Percentiles rank a stretch among this genome's conserved stretches.
Evolutionary conservation across 2,888 invertebrate species (phyloP).

Genomic region (Taphrorychus bicolor): DNA sequence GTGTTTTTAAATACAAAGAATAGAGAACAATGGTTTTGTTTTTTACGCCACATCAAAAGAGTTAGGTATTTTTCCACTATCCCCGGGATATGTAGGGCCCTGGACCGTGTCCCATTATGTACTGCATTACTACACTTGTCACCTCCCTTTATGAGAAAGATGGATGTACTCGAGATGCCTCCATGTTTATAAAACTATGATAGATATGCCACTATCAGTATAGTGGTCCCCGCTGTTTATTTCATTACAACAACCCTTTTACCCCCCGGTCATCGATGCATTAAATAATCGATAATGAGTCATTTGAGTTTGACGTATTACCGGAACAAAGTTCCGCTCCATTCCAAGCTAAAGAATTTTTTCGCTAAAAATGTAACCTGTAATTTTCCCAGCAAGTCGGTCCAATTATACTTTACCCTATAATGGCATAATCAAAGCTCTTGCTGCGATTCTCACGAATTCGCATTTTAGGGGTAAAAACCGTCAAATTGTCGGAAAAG

Average conservation of each 20-base stretch:
- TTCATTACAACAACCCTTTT: constrained; percentile 41
- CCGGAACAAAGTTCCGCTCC: neutral
- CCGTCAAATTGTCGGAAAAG: constrained; percentile 27
- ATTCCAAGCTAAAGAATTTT: neutral
- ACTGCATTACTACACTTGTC: constrained; percentile 47
- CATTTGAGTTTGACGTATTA: constrained; percentile 9
- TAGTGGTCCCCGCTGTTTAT: constrained; percentile 41
- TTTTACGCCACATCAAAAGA: no score
- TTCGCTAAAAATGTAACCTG: constrained; percentile 5
- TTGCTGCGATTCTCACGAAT: constrained; percentile 50
- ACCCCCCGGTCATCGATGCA: constrained; percentile 12
- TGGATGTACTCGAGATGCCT: constrained; percentile 48
- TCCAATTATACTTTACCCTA: constrained; percentile 19
- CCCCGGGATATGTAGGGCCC: neutral
- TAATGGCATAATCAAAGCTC: constrained; percentile 40
- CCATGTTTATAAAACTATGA: constrained; percentile 51
- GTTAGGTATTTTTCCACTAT: no score
- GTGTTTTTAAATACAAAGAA: no score
- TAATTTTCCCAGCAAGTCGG: constrained; percentile 16
- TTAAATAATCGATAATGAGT: constrained; percentile 39
- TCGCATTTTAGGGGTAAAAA: constrained; percentile 43
- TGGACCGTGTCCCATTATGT: constrained; percentile 31
- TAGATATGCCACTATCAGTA: constrained; percentile 45
- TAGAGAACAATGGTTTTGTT: no score
- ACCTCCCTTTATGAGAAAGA: constrained; percentile 49